Percentiles rank a stretch among this genome's conserved stretches.
phyloP scores from a whole-genome alignment of 2,888 invertebrate species.

The Tanaodytes sp. region DNA sequence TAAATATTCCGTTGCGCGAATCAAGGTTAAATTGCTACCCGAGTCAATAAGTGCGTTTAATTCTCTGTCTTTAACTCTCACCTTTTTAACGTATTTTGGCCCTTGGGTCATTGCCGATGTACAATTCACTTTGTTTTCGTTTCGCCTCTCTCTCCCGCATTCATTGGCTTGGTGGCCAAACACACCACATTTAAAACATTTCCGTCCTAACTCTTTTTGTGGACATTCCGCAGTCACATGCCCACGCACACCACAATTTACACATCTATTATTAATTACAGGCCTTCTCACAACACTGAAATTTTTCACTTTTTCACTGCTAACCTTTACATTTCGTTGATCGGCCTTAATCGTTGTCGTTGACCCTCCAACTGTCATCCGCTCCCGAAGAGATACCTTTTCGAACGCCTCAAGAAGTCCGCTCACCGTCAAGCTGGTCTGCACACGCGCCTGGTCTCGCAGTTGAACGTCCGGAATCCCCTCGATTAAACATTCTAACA shows the following conservation, averaged over 20 bases:
- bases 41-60: neutral
- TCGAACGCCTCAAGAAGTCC: neutral
- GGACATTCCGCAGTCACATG: neutral
- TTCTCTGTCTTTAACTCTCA: neutral
- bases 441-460: constrained; percentile 8
- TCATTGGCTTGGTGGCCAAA: constrained; percentile 2
- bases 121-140: constrained; percentile 9
- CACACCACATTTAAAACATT: constrained; percentile 9
- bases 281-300: neutral
- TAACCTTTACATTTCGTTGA: neutral
- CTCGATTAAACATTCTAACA: constrained; percentile 1
- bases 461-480: constrained; percentile 3
- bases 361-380: neutral
- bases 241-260: neutral
- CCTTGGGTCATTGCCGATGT: neutral
- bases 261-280: neutral
- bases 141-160: neutral
- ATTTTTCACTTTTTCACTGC: neutral
- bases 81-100: neutral
- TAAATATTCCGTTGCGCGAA: constrained; percentile 1
- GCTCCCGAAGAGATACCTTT: neutral
- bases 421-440: neutral
- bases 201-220: neutral
- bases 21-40: constrained; percentile 1
- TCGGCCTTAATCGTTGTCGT: neutral